Evolutionary conservation across 1,140 invertebrate genomes (phyloP).

Genomic region (Drosophila virilis): DNA sequence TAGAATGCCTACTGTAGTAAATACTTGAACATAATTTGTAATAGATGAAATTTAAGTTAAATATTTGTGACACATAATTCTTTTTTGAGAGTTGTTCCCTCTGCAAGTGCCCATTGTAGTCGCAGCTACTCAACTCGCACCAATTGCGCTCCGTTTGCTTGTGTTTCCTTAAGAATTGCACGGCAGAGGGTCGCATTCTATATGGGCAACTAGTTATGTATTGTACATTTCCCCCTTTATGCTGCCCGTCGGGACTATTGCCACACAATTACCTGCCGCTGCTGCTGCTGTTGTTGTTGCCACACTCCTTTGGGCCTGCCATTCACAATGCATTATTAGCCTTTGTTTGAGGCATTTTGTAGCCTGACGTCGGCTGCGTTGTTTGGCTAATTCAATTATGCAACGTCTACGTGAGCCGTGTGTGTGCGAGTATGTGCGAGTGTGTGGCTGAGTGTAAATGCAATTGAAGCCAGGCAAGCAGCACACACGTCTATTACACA

Average conservation of each 20-base stretch:
- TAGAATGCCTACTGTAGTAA: too few species aligned
- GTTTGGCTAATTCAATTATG: conserved; percentile 78
- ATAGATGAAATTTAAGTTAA: too few species aligned
- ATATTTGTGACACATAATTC: too few species aligned
- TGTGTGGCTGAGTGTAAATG: conserved; percentile 15
- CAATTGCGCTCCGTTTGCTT: conserved; percentile 30
- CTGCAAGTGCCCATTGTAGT: too few species aligned
- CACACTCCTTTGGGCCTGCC: conserved; percentile 5
- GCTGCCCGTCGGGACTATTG: conserved; percentile 8
- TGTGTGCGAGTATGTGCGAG: conserved; percentile 6
- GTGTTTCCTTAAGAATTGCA: conserved; percentile 14
- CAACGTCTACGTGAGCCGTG: conserved; percentile 46
- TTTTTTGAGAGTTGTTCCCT: too few species aligned
- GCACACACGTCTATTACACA: conserved; percentile 36
- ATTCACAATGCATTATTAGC: conserved; percentile 66
- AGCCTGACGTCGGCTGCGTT: conserved; percentile 37
- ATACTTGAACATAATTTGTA: too few species aligned
- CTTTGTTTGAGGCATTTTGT: conserved; percentile 65
- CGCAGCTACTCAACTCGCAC: conserved; percentile 4
- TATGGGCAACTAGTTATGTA: conserved; percentile 16
- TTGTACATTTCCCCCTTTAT: conserved; percentile 17
- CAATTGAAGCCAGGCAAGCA: conserved; percentile 42
- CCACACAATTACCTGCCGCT: conserved; percentile 22
- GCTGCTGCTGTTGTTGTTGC: conserved; percentile 1
- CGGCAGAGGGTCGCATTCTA: conserved; percentile 18